A percentile compares a stretch with the other conserved stretches of the same genome.
These are phyloP conservation scores for Hemitrygon akajei DNA, from an alignment of 2,797 vertebrate genomes.

Conservation along the genomic window DNA sequence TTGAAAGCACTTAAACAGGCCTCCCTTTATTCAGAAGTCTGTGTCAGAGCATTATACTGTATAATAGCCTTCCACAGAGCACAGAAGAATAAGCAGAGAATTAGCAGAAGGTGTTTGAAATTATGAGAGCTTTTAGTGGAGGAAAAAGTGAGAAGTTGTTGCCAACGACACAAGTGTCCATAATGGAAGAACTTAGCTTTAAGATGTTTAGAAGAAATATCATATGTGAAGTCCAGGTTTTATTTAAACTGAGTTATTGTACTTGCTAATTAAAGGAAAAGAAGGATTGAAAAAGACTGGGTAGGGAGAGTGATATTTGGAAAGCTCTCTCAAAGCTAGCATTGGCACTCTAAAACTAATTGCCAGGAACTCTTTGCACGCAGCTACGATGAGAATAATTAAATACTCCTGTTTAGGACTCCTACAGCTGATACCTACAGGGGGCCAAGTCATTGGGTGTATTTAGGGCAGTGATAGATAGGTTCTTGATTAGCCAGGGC, in stretches of 20 bases:
- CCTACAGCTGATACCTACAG: no score
- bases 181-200: neutral
- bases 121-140: neutral
- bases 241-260: neutral
- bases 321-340: no score
- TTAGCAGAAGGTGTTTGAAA: neutral
- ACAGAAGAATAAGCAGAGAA: neutral
- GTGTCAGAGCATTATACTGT: neutral
- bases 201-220: neutral
- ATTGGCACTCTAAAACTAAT: neutral
- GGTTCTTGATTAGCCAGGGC: no score
- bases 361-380: no score
- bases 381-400: no score
- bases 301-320: neutral
- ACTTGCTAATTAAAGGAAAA: neutral
- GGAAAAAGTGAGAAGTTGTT: neutral
- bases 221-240: neutral
- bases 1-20: constrained; percentile 20
- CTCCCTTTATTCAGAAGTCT: neutral
- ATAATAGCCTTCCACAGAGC: neutral
- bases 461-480: no score
- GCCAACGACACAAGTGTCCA: neutral
- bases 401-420: no score
- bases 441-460: no score
- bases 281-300: neutral